Percentiles rank a stretch among this genome's conserved stretches.
Evolutionary conservation across 2,797 vertebrate species (phyloP).

Genomic region (Coracias cyanogaster): DNA sequence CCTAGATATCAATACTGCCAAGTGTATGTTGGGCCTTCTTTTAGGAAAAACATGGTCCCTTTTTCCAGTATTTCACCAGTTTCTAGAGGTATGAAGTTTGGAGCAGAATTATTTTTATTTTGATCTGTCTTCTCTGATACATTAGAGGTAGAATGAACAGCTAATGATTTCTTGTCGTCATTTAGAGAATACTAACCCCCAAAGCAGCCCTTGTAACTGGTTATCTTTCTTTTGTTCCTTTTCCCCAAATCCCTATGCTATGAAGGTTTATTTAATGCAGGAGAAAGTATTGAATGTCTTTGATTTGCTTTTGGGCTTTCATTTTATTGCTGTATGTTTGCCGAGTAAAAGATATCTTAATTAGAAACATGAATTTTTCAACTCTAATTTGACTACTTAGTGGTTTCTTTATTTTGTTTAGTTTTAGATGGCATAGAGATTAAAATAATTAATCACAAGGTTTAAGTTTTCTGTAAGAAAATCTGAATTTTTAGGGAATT

Average conservation of each 20-base stretch:
- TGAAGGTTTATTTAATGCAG: background rate
- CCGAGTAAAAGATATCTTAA: background rate
- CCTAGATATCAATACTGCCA: conserved; percentile 99
- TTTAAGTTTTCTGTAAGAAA: background rate
- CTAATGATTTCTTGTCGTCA: background rate
- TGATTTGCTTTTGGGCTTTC: background rate
- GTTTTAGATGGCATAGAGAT: background rate
- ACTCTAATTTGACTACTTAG: background rate
- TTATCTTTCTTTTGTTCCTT: background rate
- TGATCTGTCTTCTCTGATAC: background rate
- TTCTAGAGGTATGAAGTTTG: conserved; percentile 91
- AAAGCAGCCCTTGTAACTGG: background rate
- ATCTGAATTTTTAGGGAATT: background rate
- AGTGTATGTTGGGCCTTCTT: conserved; percentile 98
- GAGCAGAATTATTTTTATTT: background rate
- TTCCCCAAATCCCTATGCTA: background rate
- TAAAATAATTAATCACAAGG: background rate
- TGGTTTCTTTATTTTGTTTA: background rate
- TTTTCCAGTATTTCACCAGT: conserved; percentile 99
- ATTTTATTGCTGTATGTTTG: background rate
- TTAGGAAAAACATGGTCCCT: conserved; percentile 98
- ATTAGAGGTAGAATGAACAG: background rate
- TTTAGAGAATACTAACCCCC: background rate
- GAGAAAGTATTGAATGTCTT: background rate
- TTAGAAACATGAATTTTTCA: background rate